phyloP scores from a whole-genome alignment of 2,888 invertebrate species.

The Tetrapedia diversipes region DNA sequence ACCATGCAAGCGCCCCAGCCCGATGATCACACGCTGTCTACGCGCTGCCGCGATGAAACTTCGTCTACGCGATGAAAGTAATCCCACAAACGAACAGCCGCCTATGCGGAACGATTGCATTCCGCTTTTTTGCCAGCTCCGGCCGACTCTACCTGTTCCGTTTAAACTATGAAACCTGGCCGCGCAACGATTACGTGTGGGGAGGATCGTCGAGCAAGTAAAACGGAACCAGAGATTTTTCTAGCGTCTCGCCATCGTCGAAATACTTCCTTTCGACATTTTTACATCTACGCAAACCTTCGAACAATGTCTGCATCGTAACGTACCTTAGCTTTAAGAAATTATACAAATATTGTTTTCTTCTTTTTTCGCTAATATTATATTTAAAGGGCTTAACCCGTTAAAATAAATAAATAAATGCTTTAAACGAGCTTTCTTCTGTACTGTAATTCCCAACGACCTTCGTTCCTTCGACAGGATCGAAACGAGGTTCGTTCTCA shows the following conservation, averaged over 20 bases:
- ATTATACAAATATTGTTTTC: no score
- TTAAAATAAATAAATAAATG: no score
- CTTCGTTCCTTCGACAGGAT: neutral
- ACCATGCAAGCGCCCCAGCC: slow-evolving; percentile 31
- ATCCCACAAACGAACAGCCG: slow-evolving; percentile 49
- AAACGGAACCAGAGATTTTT: no score
- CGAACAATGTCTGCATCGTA: no score
- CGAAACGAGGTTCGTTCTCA: neutral
- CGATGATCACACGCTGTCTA: slow-evolving; percentile 60
- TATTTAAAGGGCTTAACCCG: no score
- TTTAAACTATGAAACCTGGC: neutral
- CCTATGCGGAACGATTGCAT: slow-evolving; percentile 37
- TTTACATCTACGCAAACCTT: no score
- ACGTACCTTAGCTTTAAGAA: no score
- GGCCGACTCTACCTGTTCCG: no score
- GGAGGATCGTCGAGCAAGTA: neutral
- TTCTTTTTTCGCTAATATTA: no score
- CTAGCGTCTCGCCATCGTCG: neutral
- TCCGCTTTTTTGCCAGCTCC: neutral
- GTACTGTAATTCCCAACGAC: neutral
- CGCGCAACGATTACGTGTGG: neutral
- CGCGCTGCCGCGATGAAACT: slow-evolving; percentile 16
- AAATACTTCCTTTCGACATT: no score
- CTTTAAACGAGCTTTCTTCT: no score
- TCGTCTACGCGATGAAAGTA: slow-evolving; percentile 45